Base-by-base conservation (phyloP, 1,140 invertebrate genomes). In the Heliconius congener region DNA sequence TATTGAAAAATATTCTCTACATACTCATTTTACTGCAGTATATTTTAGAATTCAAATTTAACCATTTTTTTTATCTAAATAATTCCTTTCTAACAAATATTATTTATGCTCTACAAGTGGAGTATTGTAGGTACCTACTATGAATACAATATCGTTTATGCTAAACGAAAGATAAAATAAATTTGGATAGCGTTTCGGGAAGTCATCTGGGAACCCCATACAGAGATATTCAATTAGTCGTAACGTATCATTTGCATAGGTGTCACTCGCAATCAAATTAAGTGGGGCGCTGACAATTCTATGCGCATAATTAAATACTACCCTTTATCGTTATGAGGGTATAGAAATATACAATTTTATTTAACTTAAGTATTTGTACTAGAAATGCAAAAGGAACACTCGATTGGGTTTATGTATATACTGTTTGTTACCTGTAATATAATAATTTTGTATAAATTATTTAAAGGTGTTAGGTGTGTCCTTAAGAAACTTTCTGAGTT, bases 171-270 rank as follows among this genome's bases (percentile, higher is more conserved):
- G 71, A 72, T 72, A 72, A 72, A 72, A 72, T 72, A 72, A 72
- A 72, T 72, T 72, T 72, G 37, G 37, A 72, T 66, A 30, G 60
- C 60, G 60, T 72, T 72, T 72, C 71, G 71, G 42, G 60, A 81
- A 91, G 88, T 86, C 86, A 89, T 92, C 79, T 81, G 84, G 80
- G 79, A 76, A 87, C 88, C 87, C 86, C 83, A 84, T 82, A 93
- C 92, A 94, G 91, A 91, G 89, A 92, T 93, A 93, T 92, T 92
- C 91, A 91, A 93, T 94, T 94, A 92, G 84, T 84, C 85, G 88
- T 87, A 82, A 88, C 89, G 86, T 87, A 90, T 91, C 86, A 94
- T 94, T 93, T 93, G 89, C 91, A 93, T 92, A 93, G 89, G 92
- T 93, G 91, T 93, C 89, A 87, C 79, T 87, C 85, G 83, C 92